These are phyloP conservation scores for Eupeodes luniger DNA, from an alignment of 2,888 invertebrate species.

Conservation along the genomic window DNA sequence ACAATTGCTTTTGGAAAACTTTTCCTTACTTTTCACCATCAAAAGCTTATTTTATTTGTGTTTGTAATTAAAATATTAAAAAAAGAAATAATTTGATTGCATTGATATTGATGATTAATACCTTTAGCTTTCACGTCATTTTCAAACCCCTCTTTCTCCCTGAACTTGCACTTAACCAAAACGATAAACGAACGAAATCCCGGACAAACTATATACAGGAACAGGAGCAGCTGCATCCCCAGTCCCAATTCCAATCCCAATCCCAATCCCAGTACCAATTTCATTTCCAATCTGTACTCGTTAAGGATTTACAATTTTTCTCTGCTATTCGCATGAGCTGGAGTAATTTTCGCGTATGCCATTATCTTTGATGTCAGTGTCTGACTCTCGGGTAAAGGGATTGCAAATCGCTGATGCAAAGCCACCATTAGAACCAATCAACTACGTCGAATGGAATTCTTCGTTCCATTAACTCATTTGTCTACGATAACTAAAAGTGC, in stretches of 20 bases:
- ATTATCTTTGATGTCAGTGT: conserved; percentile 59
- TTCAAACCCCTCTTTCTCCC: too few species aligned
- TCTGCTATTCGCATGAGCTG: conserved; percentile 44
- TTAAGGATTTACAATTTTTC: conserved; percentile 45
- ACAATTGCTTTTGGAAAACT: conserved; percentile 3
- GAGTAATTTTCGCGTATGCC: conserved; percentile 61
- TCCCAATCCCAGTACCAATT: neutral
- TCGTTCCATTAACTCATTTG: conserved; percentile 75
- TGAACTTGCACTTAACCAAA: neutral
- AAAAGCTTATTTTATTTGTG: neutral
- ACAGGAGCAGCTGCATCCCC: neutral
- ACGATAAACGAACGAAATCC: neutral
- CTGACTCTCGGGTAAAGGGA: conserved; percentile 46
- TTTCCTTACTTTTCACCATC: neutral
- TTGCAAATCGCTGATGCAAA: conserved; percentile 71
- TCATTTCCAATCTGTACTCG: conserved; percentile 17
- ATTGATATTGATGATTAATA: conserved; percentile 29
- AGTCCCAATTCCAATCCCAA: neutral
- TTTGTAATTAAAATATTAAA: conserved; percentile 35
- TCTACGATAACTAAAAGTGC: conserved; percentile 59
- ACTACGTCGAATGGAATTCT: conserved; percentile 72
- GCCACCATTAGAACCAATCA: conserved; percentile 72
- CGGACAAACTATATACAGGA: neutral
- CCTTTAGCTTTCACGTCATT: neutral
- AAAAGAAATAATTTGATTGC: neutral